phyloP scores from a whole-genome alignment of 2,113 vertebrate species.

The Pollachius pollachius region DNA sequence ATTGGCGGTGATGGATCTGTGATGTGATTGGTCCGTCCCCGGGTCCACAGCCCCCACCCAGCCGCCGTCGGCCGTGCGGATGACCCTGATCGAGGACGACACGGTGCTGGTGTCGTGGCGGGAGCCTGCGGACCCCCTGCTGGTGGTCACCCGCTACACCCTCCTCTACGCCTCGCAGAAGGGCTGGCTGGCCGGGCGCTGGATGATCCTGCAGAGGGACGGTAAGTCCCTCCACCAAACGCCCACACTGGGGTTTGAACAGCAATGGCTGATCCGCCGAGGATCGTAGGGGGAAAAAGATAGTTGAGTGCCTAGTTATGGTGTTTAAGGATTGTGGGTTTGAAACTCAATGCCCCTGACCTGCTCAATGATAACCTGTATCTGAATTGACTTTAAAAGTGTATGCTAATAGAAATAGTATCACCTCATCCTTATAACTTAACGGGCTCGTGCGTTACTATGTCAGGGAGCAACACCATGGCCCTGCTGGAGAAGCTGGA shows the following conservation, averaged over 20 bases:
- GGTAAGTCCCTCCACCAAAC: slow-evolving; percentile 65
- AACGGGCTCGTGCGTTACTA: background rate
- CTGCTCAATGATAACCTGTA: no score
- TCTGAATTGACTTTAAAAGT: background rate
- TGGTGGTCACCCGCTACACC: slow-evolving; percentile 85
- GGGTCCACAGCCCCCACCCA: slow-evolving; percentile 84
- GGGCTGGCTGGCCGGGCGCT: slow-evolving; percentile 85
- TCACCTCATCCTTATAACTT: no score
- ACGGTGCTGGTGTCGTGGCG: slow-evolving; percentile 96
- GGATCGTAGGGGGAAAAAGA: no score
- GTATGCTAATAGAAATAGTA: no score
- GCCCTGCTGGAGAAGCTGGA: slow-evolving; percentile 90
- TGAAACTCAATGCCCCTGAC: no score
- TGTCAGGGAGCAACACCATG: slow-evolving; percentile 88
- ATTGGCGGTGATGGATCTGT: background rate
- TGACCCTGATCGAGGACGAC: slow-evolving; percentile 89
- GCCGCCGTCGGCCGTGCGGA: slow-evolving; percentile 84
- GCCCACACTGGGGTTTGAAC: no score
- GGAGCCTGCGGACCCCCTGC: slow-evolving; percentile 79
- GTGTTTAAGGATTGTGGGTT: no score
- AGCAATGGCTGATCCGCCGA: no score
- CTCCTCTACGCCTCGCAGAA: slow-evolving; percentile 88
- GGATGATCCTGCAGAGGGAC: slow-evolving; percentile 89
- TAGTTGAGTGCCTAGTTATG: no score
- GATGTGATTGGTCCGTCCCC: slow-evolving; percentile 29